Conservation (phyloP, 2,113 vertebrate species). For the Lophochroa leadbeateri region DNA sequence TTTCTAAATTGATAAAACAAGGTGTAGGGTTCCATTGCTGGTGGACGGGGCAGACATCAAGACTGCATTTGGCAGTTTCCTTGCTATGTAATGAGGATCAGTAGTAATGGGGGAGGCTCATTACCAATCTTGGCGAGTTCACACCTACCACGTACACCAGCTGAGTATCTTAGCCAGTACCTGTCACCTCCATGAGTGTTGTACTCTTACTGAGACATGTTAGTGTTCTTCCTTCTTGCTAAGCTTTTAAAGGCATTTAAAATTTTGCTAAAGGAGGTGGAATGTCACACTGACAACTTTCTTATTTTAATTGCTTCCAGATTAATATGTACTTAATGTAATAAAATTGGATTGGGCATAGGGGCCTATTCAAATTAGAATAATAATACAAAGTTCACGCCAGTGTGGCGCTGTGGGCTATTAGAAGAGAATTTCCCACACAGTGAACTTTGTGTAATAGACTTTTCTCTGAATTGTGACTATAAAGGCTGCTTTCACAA, state of each 20-base stretch:
- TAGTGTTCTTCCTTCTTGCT: background rate
- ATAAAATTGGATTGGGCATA: constrained; percentile 55
- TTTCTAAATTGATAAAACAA: background rate
- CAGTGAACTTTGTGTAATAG: constrained; percentile 20
- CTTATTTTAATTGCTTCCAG: constrained; percentile 51
- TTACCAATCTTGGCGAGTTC: background rate
- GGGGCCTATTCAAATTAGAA: constrained; percentile 44
- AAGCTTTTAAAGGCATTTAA: background rate
- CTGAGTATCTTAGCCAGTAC: background rate
- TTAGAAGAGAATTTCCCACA: constrained; percentile 23
- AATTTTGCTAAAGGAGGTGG: background rate
- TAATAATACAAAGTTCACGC: constrained; percentile 30
- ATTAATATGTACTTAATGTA: constrained; percentile 50
- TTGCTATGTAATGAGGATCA: background rate
- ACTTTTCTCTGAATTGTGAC: background rate
- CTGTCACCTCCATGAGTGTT: background rate
- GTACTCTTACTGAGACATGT: background rate
- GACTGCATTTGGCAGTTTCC: background rate
- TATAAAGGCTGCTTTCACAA: constrained; percentile 52
- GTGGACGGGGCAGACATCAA: background rate
- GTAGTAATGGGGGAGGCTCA: background rate
- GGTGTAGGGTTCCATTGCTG: background rate
- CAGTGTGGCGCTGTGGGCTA: background rate
- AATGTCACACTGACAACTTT: constrained; percentile 31
- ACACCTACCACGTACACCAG: background rate